Conservation (phyloP, 1,140 invertebrate species). For the Himalopsyche phryganea region DNA sequence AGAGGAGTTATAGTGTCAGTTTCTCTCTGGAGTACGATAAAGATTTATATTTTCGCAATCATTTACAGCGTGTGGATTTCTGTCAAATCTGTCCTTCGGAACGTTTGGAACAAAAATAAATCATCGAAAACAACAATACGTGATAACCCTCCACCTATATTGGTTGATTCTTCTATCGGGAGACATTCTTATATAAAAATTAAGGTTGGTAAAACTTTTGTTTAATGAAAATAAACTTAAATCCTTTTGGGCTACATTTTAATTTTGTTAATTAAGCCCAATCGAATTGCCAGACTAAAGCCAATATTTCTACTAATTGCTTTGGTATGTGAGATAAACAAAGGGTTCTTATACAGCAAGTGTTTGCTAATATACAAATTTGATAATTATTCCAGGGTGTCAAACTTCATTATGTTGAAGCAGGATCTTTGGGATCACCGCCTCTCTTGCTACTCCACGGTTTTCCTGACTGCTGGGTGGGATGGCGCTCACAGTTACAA, state of each 20-base stretch:
- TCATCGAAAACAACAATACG: slow-evolving; percentile 44
- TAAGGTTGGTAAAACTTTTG: slow-evolving; percentile 52
- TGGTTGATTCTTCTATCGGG: slow-evolving; percentile 57
- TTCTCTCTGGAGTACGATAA: slow-evolving; percentile 5
- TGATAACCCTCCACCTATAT: slow-evolving; percentile 58
- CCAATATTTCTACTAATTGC: no score
- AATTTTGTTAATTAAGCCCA: not conserved
- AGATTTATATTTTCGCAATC: slow-evolving; percentile 5
- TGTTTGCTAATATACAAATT: not conserved
- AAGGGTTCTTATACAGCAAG: not conserved
- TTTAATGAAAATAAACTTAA: not conserved
- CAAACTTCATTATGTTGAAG: slow-evolving; percentile 74
- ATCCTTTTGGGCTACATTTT: not conserved
- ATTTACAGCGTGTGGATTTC: slow-evolving; percentile 54
- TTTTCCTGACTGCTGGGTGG: slow-evolving; percentile 75
- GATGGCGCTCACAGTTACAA: slow-evolving; percentile 65
- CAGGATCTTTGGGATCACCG: slow-evolving; percentile 56
- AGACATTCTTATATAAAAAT: slow-evolving; percentile 64
- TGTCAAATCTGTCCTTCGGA: slow-evolving; percentile 46
- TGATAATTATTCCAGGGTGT: slow-evolving; percentile 54
- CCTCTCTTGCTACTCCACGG: slow-evolving; percentile 70
- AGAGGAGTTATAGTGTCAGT: slow-evolving; percentile 6
- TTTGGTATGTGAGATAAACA: no score
- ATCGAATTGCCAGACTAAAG: no score
- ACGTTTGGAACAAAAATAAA: slow-evolving; percentile 53